phyloP scores from a whole-genome alignment of 2,113 vertebrate genomes.

The Lophius piscatorius region DNA sequence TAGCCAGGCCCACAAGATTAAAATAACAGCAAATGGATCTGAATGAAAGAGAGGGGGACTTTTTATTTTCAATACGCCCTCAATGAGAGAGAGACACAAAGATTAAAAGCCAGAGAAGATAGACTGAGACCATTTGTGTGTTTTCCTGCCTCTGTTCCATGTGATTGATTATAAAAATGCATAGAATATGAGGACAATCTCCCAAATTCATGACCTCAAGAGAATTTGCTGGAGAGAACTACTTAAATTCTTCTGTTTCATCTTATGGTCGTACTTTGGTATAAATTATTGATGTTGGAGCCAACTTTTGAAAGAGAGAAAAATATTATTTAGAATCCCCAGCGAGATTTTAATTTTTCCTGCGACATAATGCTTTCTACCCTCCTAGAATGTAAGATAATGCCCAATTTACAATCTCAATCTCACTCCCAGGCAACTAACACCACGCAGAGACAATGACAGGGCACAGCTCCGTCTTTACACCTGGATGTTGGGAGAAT shows the following conservation, averaged over 20 bases:
- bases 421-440: slow-evolving; percentile 30
- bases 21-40: slow-evolving; percentile 10
- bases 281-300: slow-evolving; percentile 43
- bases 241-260: slow-evolving; percentile 31
- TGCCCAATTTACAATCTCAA: slow-evolving; percentile 26
- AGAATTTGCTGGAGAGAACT: slow-evolving; percentile 30
- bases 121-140: slow-evolving; percentile 4
- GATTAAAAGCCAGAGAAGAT: not conserved
- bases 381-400: slow-evolving; percentile 7
- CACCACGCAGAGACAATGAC: slow-evolving; percentile 17
- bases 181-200: slow-evolving; percentile 22
- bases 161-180: not conserved
- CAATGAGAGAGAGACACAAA: slow-evolving; percentile 6
- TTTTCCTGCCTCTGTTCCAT: slow-evolving; percentile 1
- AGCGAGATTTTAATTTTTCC: slow-evolving; percentile 23
- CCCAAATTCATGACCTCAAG: slow-evolving; percentile 14
- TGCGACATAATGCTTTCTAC: slow-evolving; percentile 7
- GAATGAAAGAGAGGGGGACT: not conserved
- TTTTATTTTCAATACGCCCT: slow-evolving; percentile 32
- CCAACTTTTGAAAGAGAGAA: slow-evolving; percentile 29
- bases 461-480: slow-evolving; percentile 11
- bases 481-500: slow-evolving; percentile 53
- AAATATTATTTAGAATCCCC: slow-evolving; percentile 30
- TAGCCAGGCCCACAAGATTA: slow-evolving; percentile 26
- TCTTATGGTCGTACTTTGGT: slow-evolving; percentile 23